A percentile compares a stretch with the other conserved stretches of the same genome.
phyloP scores from a whole-genome alignment of 2,888 invertebrate species.

The Eupithecia dodoneata region DNA sequence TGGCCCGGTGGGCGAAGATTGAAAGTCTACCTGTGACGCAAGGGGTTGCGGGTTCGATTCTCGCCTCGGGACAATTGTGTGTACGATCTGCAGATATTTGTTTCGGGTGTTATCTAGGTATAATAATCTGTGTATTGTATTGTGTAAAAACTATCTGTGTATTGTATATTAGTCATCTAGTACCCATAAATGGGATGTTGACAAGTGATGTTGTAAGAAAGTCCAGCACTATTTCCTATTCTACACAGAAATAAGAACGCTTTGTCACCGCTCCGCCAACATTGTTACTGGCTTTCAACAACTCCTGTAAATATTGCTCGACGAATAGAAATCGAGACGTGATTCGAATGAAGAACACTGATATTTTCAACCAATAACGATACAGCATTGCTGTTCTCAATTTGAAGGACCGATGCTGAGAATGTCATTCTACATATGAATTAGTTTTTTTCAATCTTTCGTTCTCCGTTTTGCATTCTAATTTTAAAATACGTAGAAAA shows the following conservation, averaged over 20 bases:
- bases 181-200: too few species aligned
- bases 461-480: background rate
- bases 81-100: too few species aligned
- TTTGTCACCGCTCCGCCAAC: conserved; percentile 31
- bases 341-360: conserved; percentile 27
- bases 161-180: too few species aligned
- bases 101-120: too few species aligned
- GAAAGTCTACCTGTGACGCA: too few species aligned
- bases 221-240: background rate
- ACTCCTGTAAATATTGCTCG: conserved; percentile 34
- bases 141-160: too few species aligned
- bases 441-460: background rate
- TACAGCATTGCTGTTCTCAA: conserved; percentile 30
- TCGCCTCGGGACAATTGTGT: too few species aligned
- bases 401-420: conserved; percentile 13
- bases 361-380: conserved; percentile 22
- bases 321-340: conserved; percentile 33
- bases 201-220: background rate
- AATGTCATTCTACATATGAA: conserved; percentile 5
- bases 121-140: too few species aligned
- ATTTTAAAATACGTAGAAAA: background rate
- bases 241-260: conserved; percentile 35
- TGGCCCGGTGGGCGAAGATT: too few species aligned
- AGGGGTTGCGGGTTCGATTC: too few species aligned
- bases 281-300: conserved; percentile 34